Evolutionary conservation across 2,113 vertebrate species (phyloP).

Genomic region (Camelus bactrianus): DNA sequence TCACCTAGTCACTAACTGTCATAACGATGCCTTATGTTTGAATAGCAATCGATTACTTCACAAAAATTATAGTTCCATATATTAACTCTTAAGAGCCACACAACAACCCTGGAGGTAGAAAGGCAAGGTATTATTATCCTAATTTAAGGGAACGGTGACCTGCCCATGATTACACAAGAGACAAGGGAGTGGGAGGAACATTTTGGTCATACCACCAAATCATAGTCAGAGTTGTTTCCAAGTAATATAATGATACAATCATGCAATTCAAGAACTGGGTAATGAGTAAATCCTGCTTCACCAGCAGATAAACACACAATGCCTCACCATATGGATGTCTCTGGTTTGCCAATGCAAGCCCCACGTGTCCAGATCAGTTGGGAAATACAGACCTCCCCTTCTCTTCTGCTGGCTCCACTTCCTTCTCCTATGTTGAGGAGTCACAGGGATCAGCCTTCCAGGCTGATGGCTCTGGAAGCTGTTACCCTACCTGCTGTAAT

Average conservation of each 20-base stretch:
- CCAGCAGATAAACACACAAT: not conserved
- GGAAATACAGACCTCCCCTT: not conserved
- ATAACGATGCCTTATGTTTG: constrained; percentile 33
- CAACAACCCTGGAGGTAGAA: not conserved
- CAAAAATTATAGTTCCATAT: constrained; percentile 50
- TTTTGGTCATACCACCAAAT: constrained; percentile 40
- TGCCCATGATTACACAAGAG: constrained; percentile 50
- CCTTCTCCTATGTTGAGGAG: not conserved
- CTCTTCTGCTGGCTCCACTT: not conserved
- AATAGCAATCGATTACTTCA: not conserved
- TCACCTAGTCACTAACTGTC: not conserved
- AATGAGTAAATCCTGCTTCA: not conserved
- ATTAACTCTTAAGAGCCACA: constrained; percentile 31
- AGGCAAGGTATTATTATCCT: constrained; percentile 53
- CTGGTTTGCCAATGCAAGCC: not conserved
- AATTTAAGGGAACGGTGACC: constrained; percentile 32
- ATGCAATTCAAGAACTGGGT: not conserved
- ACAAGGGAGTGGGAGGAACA: constrained; percentile 28
- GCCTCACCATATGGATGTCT: not conserved
- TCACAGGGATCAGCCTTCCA: not conserved
- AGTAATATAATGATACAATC: constrained; percentile 41
- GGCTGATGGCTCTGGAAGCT: not conserved
- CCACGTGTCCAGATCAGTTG: rapidly evolving
- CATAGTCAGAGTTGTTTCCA: constrained; percentile 23
- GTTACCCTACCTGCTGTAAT: not conserved